These are phyloP conservation scores for Lethrus apterus DNA, from an alignment of 1,140 invertebrate species.

Conservation along the genomic window DNA sequence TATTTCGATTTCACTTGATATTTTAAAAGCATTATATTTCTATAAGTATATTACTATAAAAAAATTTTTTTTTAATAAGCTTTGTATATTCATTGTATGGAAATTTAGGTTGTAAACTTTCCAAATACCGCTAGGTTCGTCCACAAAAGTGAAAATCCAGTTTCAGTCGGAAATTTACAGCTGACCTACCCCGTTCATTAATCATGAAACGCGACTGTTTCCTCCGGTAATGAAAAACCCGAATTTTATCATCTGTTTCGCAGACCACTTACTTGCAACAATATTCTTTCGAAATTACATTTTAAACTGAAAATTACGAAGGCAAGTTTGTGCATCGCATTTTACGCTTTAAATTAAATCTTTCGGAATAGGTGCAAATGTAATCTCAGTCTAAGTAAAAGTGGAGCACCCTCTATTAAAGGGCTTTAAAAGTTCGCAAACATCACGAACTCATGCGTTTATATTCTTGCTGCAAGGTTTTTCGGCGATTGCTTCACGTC, in stretches of 20 bases:
- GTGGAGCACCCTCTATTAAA: conserved; percentile 20
- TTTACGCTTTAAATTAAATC: conserved; percentile 13
- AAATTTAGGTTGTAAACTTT: too few species aligned
- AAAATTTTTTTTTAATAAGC: too few species aligned
- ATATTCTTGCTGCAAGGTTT: too few species aligned
- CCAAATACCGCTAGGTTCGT: too few species aligned
- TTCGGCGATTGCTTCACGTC: too few species aligned
- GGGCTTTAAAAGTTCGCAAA: conserved; percentile 19
- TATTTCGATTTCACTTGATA: too few species aligned
- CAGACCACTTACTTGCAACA: conserved; percentile 25
- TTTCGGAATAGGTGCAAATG: conserved; percentile 10
- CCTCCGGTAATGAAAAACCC: conserved; percentile 26
- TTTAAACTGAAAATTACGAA: conserved; percentile 16
- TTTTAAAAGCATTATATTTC: too few species aligned
- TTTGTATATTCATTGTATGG: too few species aligned
- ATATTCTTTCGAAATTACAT: conserved; percentile 26
- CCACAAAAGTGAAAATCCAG: too few species aligned
- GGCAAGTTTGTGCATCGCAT: too few species aligned
- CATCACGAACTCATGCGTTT: conserved; percentile 19
- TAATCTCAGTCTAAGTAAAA: conserved; percentile 15
- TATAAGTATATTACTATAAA: too few species aligned
- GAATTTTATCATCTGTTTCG: conserved; percentile 29
- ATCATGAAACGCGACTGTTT: conserved; percentile 22
- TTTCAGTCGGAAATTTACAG: conserved; percentile 28
- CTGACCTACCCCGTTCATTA: conserved; percentile 26